Evolutionary conservation across 2,113 vertebrate species (phyloP).

Genomic region (Ginglymostoma cirratum): DNA sequence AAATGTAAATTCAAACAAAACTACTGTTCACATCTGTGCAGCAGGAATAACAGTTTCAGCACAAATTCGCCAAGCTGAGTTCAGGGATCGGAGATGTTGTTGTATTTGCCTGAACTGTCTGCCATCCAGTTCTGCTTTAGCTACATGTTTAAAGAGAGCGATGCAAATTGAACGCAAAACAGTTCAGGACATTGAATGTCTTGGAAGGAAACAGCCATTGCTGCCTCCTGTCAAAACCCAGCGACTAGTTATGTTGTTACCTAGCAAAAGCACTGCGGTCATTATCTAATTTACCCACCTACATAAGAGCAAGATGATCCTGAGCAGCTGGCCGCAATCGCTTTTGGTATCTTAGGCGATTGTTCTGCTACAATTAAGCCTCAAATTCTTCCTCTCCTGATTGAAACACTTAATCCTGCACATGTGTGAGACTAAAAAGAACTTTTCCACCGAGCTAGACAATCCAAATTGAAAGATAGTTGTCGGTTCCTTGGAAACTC

Average conservation of each 20-base stretch:
- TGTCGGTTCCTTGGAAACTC: not conserved
- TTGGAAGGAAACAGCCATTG: not conserved
- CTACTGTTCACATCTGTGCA: not conserved
- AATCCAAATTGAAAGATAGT: not conserved
- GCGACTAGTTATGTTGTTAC: not conserved
- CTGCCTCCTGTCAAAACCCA: not conserved
- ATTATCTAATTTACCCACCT: not conserved
- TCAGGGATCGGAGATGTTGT: not conserved
- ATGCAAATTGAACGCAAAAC: not conserved
- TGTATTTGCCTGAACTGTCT: not conserved
- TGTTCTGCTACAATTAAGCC: not conserved
- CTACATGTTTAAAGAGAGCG: not conserved
- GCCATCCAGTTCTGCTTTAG: not conserved
- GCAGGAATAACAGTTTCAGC: not conserved
- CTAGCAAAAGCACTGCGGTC: not conserved
- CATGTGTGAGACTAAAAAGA: conserved; percentile 16
- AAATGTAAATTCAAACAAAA: not conserved
- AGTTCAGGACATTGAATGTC: not conserved
- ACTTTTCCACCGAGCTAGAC: not conserved
- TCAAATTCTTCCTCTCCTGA: conserved; percentile 18
- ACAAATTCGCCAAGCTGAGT: not conserved
- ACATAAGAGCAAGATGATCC: not conserved
- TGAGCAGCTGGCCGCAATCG: not conserved
- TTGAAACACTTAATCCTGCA: not conserved
- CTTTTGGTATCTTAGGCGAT: not conserved